These are phyloP conservation scores for Agriopis marginaria DNA, from an alignment of 2,888 invertebrate species.

Conservation along the genomic window DNA sequence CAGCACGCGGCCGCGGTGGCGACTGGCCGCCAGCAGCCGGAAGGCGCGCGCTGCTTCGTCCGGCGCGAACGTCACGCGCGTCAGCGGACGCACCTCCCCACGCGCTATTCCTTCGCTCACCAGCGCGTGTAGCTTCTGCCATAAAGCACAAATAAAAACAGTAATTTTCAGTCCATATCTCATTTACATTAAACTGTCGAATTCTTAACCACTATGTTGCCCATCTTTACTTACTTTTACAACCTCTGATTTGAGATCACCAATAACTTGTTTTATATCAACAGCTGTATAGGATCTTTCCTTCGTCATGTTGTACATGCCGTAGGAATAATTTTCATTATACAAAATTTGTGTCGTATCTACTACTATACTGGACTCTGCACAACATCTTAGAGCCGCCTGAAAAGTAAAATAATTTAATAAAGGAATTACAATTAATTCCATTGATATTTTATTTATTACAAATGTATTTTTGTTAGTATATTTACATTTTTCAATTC, in stretches of 20 bases:
- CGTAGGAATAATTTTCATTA: conserved; percentile 50
- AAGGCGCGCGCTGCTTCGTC: conserved; percentile 56
- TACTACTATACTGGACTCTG: conserved; percentile 33
- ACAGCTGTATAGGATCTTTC: conserved; percentile 47
- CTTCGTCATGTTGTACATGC: conserved; percentile 46
- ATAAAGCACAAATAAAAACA: neutral
- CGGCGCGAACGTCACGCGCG: conserved; percentile 47
- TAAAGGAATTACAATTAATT: no score
- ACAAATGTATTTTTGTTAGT: neutral
- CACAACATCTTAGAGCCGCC: conserved; percentile 5
- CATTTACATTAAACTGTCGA: neutral
- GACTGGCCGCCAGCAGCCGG: conserved; percentile 58
- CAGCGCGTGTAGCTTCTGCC: conserved; percentile 55
- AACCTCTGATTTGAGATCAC: neutral
- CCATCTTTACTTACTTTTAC: neutral
- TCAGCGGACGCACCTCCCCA: conserved; percentile 67
- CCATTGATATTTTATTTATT: neutral
- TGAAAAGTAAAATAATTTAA: neutral
- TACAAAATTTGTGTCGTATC: conserved; percentile 48
- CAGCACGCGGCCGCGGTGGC: conserved; percentile 62
- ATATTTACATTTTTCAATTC: conserved; percentile 60
- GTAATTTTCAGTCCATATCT: no score
- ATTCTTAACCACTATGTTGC: neutral
- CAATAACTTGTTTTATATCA: conserved; percentile 52
- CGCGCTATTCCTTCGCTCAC: conserved; percentile 62